phyloP scores from a whole-genome alignment of 2,113 vertebrate genomes.

The Callaeas wilsoni region DNA sequence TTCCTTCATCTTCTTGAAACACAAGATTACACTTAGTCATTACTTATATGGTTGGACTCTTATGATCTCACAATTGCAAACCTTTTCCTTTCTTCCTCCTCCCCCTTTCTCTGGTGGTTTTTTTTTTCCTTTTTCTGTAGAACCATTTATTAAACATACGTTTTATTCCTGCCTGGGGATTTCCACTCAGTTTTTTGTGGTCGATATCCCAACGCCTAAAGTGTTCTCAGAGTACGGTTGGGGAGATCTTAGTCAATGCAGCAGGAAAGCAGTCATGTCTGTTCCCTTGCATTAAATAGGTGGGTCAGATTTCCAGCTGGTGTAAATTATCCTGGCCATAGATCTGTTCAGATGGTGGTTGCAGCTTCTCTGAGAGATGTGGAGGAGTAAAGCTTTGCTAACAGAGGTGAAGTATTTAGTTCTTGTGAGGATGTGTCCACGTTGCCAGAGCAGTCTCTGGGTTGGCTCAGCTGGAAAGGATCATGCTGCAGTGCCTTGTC shows the following conservation, averaged over 20 bases:
- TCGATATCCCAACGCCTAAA: neutral
- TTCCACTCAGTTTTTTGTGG: conserved; percentile 36
- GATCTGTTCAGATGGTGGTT: neutral
- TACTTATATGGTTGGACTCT: neutral
- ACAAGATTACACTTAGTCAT: conserved; percentile 37
- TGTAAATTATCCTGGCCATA: neutral
- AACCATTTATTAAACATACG: neutral
- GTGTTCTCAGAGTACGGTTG: neutral
- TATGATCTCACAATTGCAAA: neutral
- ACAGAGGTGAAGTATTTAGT: neutral
- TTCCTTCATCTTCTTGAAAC: conserved; percentile 34
- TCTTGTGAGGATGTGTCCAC: neutral
- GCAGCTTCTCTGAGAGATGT: neutral
- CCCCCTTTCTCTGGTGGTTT: neutral
- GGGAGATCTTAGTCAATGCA: neutral
- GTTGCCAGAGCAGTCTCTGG: neutral
- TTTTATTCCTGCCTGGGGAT: conserved; percentile 32
- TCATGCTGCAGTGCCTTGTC: neutral
- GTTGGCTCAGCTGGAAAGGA: neutral
- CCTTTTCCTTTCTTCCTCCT: conserved; percentile 2
- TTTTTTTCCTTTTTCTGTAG: neutral
- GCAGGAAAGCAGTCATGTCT: conserved; percentile 1
- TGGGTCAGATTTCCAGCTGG: conserved; percentile 11
- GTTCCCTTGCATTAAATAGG: neutral
- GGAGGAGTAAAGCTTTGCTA: neutral